phyloP scores from a whole-genome alignment of 2,113 vertebrate genomes.

The Cynocephalus volans region DNA sequence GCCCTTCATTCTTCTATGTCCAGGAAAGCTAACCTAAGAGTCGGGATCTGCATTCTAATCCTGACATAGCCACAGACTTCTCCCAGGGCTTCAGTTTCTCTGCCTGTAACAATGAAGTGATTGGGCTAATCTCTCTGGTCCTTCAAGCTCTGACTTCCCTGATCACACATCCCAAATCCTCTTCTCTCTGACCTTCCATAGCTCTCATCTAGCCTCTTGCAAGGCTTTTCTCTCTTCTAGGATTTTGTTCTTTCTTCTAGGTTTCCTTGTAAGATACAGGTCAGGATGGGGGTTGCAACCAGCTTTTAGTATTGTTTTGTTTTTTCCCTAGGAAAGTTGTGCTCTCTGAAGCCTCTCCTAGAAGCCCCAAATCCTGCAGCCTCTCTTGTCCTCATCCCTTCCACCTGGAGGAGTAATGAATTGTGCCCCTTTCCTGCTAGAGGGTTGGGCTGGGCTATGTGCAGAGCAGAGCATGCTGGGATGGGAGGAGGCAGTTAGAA shows the following conservation, averaged over 20 bases:
- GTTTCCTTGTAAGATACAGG: background rate
- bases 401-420: too few species aligned
- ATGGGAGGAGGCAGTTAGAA: background rate
- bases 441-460: background rate
- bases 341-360: background rate
- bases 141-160: background rate
- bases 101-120: constrained; percentile 17
- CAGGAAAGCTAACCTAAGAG: background rate
- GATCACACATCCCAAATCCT: background rate
- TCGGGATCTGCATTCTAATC: background rate
- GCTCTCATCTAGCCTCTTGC: background rate
- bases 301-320: background rate
- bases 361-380: background rate
- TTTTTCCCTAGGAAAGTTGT: background rate
- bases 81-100: background rate
- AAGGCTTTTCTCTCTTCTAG: background rate
- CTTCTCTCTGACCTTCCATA: background rate
- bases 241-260: background rate
- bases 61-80: background rate
- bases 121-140: background rate
- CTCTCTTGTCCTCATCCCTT: background rate
- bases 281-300: background rate
- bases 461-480: background rate
- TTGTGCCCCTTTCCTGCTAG: background rate
- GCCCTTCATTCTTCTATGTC: background rate